Evolutionary conservation across 2,888 invertebrate species (phyloP), one percentile per base, ranked within the genome.

Genomic region (Neocrepidodera transversa): DNA sequence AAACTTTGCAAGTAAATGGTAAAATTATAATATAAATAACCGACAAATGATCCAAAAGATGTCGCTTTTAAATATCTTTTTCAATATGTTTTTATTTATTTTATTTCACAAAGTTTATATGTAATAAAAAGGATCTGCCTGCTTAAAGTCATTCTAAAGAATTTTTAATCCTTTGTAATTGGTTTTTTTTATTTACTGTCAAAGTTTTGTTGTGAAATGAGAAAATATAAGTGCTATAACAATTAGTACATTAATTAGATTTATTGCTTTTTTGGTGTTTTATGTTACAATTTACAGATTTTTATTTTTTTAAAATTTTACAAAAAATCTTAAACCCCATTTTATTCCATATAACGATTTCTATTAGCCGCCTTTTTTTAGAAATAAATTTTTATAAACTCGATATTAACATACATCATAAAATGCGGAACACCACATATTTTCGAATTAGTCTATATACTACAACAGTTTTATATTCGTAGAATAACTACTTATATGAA

Each of bases 401-500:
- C 38, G 58, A 56, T 57, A 57, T 50, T 51, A 62, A 64, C 56
- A 58, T 51, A 65, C 57, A 54, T 64, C 42, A 23, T 42, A 42
- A 64, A 60, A 64, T 64, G 64, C 66, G 60, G 65, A 70, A 70
- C 67, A 66, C 66, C 69, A 70, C 69, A 64, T 67, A 66, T 72
- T 73, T 55, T 60, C 32, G 30, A 60, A 56, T 51, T 56, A 60
- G 10, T 50, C 55, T 50, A 23, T 23, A 49, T 50, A 17, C 48
- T 57, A 48, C 50, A 57, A 47, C 54, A 53, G 18, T 28, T 48
- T 55, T 38, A 56, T 56, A 32, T 50, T 50, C 71, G 64, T 71
- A 74, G 74, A 73, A 67, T 68, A 58, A 62, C 70, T 70, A 71
- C 67, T 68, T 71, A 74, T 66, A 50, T 74, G 71, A 75, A 77